A percentile compares a stretch with the other conserved stretches of the same genome.
These are phyloP conservation scores for Nomada fucata DNA, from an alignment of 2,888 invertebrate genomes.

Conservation along the genomic window DNA sequence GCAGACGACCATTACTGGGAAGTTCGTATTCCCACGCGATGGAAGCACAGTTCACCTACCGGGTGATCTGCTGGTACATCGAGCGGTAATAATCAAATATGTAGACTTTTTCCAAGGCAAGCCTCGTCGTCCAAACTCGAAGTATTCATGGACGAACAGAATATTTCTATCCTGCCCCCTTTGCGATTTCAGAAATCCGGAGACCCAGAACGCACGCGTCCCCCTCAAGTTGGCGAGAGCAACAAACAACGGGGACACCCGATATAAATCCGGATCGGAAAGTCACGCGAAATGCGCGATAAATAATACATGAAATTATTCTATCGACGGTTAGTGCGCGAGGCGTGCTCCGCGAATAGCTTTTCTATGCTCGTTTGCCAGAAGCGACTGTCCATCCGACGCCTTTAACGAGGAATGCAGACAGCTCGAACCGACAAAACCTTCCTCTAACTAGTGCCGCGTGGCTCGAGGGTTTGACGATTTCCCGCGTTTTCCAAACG, in stretches of 20 bases:
- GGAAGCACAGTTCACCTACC: constrained; percentile 40
- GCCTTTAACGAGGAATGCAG: constrained; percentile 46
- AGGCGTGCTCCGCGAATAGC: constrained; percentile 44
- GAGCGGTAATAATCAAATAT: constrained; percentile 4
- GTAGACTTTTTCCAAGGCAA: neutral
- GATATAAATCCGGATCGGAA: constrained; percentile 28
- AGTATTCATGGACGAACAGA: neutral
- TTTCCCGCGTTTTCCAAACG: constrained; percentile 5
- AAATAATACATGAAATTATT: constrained; percentile 77
- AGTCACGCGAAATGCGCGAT: constrained; percentile 66
- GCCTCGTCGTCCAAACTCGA: neutral
- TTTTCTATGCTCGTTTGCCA: constrained; percentile 48
- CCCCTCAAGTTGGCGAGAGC: neutral
- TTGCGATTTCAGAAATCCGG: neutral
- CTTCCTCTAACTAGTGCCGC: neutral
- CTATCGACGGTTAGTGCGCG: constrained; percentile 47
- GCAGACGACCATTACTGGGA: constrained; percentile 45
- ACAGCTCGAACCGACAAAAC: constrained; percentile 19
- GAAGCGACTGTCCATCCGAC: constrained; percentile 33
- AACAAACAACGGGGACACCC: constrained; percentile 39
- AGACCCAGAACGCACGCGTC: no score
- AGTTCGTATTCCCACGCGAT: constrained; percentile 63
- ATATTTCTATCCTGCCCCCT: neutral
- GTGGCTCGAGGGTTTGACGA: constrained; percentile 2
- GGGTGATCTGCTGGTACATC: constrained; percentile 36